These are phyloP conservation scores for Mylabris sibirica DNA, from an alignment of 2,888 invertebrate genomes.

Conservation along the genomic window DNA sequence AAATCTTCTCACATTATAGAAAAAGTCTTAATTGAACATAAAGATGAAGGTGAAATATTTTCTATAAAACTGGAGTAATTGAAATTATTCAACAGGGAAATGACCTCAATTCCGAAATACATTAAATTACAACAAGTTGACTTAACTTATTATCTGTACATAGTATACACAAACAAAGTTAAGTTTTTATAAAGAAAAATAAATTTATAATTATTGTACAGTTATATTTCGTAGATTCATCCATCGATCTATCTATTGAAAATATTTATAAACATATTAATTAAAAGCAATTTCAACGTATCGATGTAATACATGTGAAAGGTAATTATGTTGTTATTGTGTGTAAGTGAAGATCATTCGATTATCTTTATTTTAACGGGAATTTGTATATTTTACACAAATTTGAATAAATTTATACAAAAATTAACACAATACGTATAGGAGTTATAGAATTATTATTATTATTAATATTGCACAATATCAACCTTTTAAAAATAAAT, in stretches of 20 bases:
- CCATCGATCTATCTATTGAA: not conserved
- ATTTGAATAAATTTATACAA: not conserved
- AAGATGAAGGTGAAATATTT: not conserved
- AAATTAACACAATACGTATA: not conserved
- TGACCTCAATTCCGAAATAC: not conserved
- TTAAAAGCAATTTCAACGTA: not conserved
- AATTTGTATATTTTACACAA: not conserved
- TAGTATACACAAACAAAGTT: not conserved
- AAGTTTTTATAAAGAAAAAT: not conserved
- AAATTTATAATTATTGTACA: constrained; percentile 6
- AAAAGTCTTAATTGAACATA: not conserved
- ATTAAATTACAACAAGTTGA: constrained; percentile 3
- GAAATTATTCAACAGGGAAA: not conserved
- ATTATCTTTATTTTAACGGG: not conserved
- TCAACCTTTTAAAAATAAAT: constrained; percentile 7
- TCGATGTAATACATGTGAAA: constrained; percentile 3
- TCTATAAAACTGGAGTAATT: not conserved
- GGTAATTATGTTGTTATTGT: not conserved
- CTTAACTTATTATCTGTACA: not conserved
- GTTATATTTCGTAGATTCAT: not conserved
- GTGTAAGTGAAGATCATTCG: not conserved
- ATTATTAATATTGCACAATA: constrained; percentile 19
- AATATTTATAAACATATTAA: constrained; percentile 5
- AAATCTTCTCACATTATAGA: no score
- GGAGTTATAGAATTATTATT: not conserved